These are phyloP conservation scores for Macrotus californicus DNA, from an alignment of 2,113 vertebrate species.

Conservation along the genomic window DNA sequence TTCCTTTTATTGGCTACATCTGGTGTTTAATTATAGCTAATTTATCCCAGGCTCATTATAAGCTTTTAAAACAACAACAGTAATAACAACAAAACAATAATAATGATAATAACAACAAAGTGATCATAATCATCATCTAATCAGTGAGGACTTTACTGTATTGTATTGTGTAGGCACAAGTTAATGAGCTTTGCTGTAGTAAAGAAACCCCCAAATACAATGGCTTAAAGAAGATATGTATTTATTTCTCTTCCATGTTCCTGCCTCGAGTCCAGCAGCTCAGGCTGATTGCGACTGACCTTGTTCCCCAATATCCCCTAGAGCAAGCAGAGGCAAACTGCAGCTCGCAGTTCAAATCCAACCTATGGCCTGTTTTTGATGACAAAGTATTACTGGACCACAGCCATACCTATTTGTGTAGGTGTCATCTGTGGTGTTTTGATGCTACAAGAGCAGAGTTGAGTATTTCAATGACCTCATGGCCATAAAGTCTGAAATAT, in stretches of 20 bases:
- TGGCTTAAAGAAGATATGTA: neutral
- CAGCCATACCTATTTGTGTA: accelerated
- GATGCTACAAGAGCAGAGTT: accelerated
- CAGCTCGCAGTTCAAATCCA: neutral
- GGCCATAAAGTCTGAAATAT: neutral
- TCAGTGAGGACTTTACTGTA: neutral
- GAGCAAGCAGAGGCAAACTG: neutral
- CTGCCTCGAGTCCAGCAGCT: neutral
- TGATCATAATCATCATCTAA: neutral
- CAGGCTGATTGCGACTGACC: accelerated
- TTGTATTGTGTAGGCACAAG: neutral
- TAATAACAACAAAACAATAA: neutral
- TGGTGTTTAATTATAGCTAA: neutral
- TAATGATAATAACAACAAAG: neutral
- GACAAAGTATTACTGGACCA: neutral
- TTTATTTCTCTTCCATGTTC: neutral
- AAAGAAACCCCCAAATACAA: neutral
- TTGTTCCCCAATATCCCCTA: too few species aligned
- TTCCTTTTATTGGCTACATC: neutral
- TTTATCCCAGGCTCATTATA: neutral
- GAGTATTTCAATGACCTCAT: neutral
- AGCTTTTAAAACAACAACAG: neutral
- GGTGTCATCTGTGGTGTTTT: neutral
- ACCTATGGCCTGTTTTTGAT: neutral
- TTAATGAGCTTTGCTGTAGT: neutral